These are phyloP conservation scores for Siniperca scherzeri DNA, from an alignment of 2,797 vertebrate genomes.

Conservation along the genomic window DNA sequence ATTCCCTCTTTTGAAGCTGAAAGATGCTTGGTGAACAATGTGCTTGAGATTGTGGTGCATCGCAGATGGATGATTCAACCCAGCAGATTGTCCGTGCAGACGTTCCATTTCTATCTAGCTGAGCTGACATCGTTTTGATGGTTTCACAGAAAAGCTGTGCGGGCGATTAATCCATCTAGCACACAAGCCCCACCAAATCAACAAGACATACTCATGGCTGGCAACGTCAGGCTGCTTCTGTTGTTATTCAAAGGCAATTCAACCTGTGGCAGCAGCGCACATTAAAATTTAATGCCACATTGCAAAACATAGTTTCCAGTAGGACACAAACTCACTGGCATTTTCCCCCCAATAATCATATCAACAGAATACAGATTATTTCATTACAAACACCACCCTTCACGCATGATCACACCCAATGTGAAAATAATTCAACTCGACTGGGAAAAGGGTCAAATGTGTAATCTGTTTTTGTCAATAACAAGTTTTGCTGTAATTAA, in stretches of 20 bases:
- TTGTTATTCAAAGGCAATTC: slow-evolving; percentile 50
- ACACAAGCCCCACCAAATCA: slow-evolving; percentile 60
- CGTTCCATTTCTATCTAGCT: slow-evolving; percentile 68
- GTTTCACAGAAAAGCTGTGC: slow-evolving; percentile 65
- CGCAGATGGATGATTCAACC: slow-evolving; percentile 68
- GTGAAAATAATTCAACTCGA: slow-evolving; percentile 38
- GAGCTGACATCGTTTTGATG: slow-evolving; percentile 73
- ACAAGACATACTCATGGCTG: slow-evolving; percentile 47
- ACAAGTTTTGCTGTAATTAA: slow-evolving; percentile 37
- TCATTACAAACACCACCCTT: slow-evolving; percentile 35
- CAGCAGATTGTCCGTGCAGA: slow-evolving; percentile 64
- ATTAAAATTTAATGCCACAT: slow-evolving; percentile 47
- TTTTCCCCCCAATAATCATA: slow-evolving; percentile 18
- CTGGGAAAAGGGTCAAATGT: slow-evolving; percentile 51
- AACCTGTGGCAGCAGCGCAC: slow-evolving; percentile 57
- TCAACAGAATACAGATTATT: slow-evolving; percentile 54
- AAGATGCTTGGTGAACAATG: slow-evolving; percentile 65
- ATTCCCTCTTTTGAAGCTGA: slow-evolving; percentile 49
- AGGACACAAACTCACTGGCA: slow-evolving; percentile 8
- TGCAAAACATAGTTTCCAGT: slow-evolving; percentile 40
- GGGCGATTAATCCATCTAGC: slow-evolving; percentile 64
- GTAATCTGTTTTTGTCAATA: slow-evolving; percentile 39
- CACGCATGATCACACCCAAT: slow-evolving; percentile 26
- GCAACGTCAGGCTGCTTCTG: slow-evolving; percentile 33
- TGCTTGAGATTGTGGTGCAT: slow-evolving; percentile 58